These are phyloP conservation scores for Plebejus argus DNA, from an alignment of 2,888 invertebrate species.

Conservation along the genomic window DNA sequence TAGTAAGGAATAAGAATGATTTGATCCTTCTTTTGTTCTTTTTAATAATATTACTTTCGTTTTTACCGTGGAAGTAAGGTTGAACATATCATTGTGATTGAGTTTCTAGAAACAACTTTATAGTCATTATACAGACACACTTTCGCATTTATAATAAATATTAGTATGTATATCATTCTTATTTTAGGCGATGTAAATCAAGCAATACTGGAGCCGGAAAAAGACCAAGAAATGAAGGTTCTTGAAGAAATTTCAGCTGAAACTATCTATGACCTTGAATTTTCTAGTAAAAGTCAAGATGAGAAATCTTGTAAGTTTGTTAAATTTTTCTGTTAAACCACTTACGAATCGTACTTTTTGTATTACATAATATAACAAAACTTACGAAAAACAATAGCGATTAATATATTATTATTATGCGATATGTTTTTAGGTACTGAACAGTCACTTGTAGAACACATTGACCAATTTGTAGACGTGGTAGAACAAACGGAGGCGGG, in stretches of 20 bases:
- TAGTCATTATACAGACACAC: no score
- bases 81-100: no score
- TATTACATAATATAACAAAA: not conserved
- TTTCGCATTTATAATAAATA: no score
- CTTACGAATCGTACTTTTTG: not conserved
- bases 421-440: constrained; percentile 52
- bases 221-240: not conserved
- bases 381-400: not conserved
- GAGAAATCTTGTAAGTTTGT: not conserved
- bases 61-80: no score
- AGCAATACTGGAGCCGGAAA: not conserved
- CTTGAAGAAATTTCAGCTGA: not conserved
- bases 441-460: constrained; percentile 54
- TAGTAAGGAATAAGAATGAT: no score
- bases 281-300: not conserved
- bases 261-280: not conserved
- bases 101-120: no score
- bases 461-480: constrained; percentile 63
- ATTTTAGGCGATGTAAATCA: not conserved
- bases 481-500: constrained; percentile 60
- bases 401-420: no score
- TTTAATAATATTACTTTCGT: no score
- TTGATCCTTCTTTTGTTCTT: no score
- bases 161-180: not conserved
- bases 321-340: not conserved